These are phyloP conservation scores for Malachius bipustulatus DNA, from an alignment of 2,888 invertebrate species.

Conservation along the genomic window DNA sequence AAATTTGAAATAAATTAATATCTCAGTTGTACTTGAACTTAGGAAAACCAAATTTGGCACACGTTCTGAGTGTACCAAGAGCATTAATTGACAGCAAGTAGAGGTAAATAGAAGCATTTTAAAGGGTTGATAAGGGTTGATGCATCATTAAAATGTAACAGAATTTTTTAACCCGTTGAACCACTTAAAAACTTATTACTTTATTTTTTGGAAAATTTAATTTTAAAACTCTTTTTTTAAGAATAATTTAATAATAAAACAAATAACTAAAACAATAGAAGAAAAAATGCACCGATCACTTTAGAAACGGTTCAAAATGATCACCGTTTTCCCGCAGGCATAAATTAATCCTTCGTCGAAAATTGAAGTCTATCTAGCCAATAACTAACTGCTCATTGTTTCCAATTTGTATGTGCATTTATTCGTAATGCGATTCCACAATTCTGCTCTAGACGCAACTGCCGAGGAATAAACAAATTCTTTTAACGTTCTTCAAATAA, in stretches of 20 bases:
- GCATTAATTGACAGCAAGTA: too few relatives aligned
- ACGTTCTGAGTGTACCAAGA: too few relatives aligned
- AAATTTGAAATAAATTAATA: too few relatives aligned
- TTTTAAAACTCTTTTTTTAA: too few relatives aligned
- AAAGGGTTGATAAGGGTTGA: too few relatives aligned
- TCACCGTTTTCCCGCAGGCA: constrained; percentile 7
- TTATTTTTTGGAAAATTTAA: too few relatives aligned
- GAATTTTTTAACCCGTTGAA: too few relatives aligned
- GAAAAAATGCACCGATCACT: constrained; percentile 4
- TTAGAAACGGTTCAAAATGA: constrained; percentile 7
- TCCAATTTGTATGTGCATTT: constrained; percentile 2
- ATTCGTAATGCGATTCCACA: neutral
- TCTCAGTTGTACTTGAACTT: too few relatives aligned
- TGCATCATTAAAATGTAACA: too few relatives aligned
- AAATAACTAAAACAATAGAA: constrained; percentile 5
- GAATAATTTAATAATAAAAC: constrained; percentile 5
- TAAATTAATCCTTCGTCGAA: constrained; percentile 7
- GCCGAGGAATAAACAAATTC: constrained; percentile 6
- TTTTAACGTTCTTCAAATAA: constrained; percentile 1
- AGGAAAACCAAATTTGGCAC: too few relatives aligned
- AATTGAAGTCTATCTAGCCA: constrained; percentile 7
- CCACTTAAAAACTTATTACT: too few relatives aligned
- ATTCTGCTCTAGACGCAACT: constrained; percentile 3
- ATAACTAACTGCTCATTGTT: constrained; percentile 4
- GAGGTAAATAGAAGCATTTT: too few relatives aligned